phyloP scores from a whole-genome alignment of 2,888 invertebrate genomes.

The Lottia gigantea region DNA sequence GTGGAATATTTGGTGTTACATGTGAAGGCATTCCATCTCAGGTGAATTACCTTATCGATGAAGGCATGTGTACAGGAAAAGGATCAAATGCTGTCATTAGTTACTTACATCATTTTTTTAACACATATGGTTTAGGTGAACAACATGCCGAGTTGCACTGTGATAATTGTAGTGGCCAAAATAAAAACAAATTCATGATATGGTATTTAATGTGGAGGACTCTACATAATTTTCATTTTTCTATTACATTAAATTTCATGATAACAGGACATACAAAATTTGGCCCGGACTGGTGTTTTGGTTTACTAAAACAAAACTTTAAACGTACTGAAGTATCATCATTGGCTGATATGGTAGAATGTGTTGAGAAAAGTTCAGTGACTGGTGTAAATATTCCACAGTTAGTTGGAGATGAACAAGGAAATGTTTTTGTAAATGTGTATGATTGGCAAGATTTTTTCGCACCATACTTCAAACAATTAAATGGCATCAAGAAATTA shows the following conservation, averaged over 20 bases:
- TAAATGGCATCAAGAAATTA: slow-evolving; percentile 24
- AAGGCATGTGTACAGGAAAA: slow-evolving; percentile 27
- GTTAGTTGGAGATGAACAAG: slow-evolving; percentile 23
- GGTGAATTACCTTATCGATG: too few relatives aligned
- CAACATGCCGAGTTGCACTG: slow-evolving; percentile 25
- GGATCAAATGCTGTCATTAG: slow-evolving; percentile 36
- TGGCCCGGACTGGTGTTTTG: slow-evolving; percentile 34
- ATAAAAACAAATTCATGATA: slow-evolving; percentile 31
- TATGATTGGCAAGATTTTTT: too few relatives aligned
- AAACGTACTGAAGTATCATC: slow-evolving; percentile 14
- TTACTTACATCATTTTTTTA: slow-evolving; percentile 34
- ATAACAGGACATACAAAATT: slow-evolving; percentile 33
- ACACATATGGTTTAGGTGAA: slow-evolving; percentile 33
- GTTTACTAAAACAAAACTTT: too few relatives aligned
- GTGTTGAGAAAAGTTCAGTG: too few relatives aligned
- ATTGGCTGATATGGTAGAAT: too few relatives aligned
- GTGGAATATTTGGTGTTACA: slow-evolving; percentile 35
- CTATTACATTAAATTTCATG: too few relatives aligned
- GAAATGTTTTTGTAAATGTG: slow-evolving; percentile 21
- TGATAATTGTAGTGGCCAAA: too few relatives aligned
- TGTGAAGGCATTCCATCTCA: slow-evolving; percentile 29
- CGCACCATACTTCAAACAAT: slow-evolving; percentile 19
- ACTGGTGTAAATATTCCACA: slow-evolving; percentile 27
- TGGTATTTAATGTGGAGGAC: slow-evolving; percentile 27
- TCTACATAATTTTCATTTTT: slow-evolving; percentile 13